These are phyloP conservation scores for Spodoptera litura DNA, from an alignment of 1,140 invertebrate species.

Conservation along the genomic window DNA sequence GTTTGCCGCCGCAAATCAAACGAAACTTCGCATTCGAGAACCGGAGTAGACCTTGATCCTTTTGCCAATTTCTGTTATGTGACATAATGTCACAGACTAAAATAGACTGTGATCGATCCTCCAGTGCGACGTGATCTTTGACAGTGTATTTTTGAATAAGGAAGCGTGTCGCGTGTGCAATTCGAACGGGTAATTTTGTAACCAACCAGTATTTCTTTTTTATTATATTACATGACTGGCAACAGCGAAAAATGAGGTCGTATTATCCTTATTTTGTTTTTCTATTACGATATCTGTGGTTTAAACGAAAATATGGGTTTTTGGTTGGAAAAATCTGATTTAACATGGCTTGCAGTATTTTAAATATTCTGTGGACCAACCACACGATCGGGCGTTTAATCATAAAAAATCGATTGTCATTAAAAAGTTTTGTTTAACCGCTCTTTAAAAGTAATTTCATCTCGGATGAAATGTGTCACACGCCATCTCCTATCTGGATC, in stretches of 20 bases:
- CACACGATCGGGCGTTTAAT: neutral
- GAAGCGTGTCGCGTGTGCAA: slow-evolving; percentile 31
- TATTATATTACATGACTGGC: too few species aligned
- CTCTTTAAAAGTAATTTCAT: slow-evolving; percentile 2
- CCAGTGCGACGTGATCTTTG: slow-evolving; percentile 42
- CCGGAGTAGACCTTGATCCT: too few species aligned
- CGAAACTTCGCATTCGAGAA: too few species aligned
- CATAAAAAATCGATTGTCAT: slow-evolving; percentile 15
- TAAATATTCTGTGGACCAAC: neutral
- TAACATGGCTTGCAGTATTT: too few species aligned
- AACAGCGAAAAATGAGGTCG: neutral
- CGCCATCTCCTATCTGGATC: neutral
- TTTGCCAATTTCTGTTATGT: neutral
- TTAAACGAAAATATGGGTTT: too few species aligned
- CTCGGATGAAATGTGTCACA: neutral
- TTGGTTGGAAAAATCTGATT: neutral
- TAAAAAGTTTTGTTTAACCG: slow-evolving; percentile 9
- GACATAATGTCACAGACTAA: slow-evolving; percentile 35
- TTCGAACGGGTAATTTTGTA: slow-evolving; percentile 23
- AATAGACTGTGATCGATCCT: slow-evolving; percentile 43
- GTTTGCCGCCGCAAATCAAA: too few species aligned
- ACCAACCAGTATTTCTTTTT: neutral
- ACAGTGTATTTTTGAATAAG: slow-evolving; percentile 37
- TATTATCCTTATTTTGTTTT: neutral
- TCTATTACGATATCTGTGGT: neutral